Evolutionary conservation across 1,140 invertebrate genomes (phyloP), one percentile per base, ranked within the genome.

Genomic region (Lutraria rhynchaena): DNA sequence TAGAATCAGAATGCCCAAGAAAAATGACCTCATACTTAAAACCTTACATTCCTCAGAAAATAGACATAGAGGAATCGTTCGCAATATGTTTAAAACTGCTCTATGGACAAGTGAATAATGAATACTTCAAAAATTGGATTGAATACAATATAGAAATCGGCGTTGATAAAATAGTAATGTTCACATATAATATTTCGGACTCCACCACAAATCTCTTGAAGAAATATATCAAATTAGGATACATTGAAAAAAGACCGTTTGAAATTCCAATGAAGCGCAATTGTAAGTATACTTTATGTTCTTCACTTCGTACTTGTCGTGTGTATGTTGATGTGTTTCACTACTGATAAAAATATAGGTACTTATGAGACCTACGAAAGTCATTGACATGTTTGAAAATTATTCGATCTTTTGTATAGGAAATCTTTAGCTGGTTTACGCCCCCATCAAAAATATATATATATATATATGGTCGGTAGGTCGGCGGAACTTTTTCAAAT

Each of bases 21-120:
- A 31, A 35, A 15, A 33, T 33, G 22, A 33, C 3, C 3, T 19
- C 17, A 31, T 51, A 51, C 33, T 3, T 71, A 11, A 51, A 33
- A 33, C 69, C 46, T 35, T 17, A 55, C 13, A 4, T 71, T 15
- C 69, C 69, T 19, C 5, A 53, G 29, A 31, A 17, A 51, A 46
- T 9, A 55, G 29, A 11, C 7, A 55, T 55, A 55, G 13, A 53
- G 17, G 29, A 35, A 15, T 71, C 69, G 1, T 55, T 71, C 24
- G 69, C 51, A 9, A 29, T 71, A 15, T 71, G 69, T 33, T 55
- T 71, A 24, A 71, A 71, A 51, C 29, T 71, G 3, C 3, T 55
- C 3, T 71, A 53, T 55, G 69, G 69, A 35, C 19, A 57, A 24
- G 37, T 71, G 15, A 44, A 71, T 24, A 19, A 35, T 15, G 3